These are phyloP conservation scores for Ischnura elegans DNA, from an alignment of 2,888 invertebrate species.

Conservation along the genomic window DNA sequence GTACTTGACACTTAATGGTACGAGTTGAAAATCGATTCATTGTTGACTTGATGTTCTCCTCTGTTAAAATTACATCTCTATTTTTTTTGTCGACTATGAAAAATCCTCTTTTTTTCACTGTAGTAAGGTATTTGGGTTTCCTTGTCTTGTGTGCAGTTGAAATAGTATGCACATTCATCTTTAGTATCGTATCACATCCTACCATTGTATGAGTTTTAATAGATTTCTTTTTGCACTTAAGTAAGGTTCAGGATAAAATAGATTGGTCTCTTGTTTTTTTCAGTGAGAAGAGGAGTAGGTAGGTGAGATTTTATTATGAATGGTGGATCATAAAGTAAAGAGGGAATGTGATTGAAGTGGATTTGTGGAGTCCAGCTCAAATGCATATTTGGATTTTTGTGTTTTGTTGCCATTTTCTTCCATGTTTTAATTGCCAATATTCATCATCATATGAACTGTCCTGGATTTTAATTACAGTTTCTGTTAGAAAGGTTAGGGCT, in stretches of 20 bases:
- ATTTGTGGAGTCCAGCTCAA: too few species aligned
- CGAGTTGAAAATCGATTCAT: neutral
- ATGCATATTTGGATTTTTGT: neutral
- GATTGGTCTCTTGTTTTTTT: neutral
- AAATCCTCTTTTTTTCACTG: constrained; percentile 5
- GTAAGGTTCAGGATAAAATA: neutral
- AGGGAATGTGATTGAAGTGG: constrained; percentile 29
- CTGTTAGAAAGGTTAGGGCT: constrained; percentile 30
- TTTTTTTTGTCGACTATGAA: neutral
- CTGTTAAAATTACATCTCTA: neutral
- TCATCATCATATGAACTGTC: neutral
- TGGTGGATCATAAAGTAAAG: constrained; percentile 60
- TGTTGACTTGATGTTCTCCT: constrained; percentile 24
- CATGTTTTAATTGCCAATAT: too few species aligned
- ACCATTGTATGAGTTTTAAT: neutral
- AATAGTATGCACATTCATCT: constrained; percentile 8
- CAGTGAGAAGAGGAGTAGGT: neutral
- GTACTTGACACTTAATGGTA: constrained; percentile 11
- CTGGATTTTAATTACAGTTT: constrained; percentile 30
- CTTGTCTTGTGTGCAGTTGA: neutral
- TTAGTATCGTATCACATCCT: constrained; percentile 23
- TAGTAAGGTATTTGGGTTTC: constrained; percentile 32
- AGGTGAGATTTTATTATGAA: neutral
- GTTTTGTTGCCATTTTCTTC: neutral
- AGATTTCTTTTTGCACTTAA: constrained; percentile 41